These are phyloP conservation scores for Penaeus chinensis DNA, from an alignment of 1,140 invertebrate species.

Conservation along the genomic window DNA sequence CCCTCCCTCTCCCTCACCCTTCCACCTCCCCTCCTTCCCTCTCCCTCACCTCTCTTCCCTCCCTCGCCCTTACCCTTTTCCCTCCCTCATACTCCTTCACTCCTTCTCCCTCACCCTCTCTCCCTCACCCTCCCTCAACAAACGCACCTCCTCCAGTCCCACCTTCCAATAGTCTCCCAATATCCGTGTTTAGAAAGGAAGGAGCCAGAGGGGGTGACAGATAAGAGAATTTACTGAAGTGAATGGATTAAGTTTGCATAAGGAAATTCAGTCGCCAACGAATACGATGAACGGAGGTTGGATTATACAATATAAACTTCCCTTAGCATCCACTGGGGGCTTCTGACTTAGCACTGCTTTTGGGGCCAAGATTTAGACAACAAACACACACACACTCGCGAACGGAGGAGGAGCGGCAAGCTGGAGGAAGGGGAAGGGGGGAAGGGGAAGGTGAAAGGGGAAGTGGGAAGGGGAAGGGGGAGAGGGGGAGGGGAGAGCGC, in stretches of 20 bases:
- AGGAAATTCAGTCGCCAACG: constrained; percentile 54
- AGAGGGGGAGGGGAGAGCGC: too few species aligned
- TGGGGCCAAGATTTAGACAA: constrained; percentile 55
- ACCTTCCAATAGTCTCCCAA: constrained; percentile 50
- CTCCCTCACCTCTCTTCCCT: background rate
- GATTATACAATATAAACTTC: constrained; percentile 59
- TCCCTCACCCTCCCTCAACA: background rate
- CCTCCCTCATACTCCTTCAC: background rate
- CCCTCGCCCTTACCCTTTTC: background rate
- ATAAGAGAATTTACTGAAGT: constrained; percentile 60
- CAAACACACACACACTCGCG: constrained; percentile 28
- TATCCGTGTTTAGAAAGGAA: constrained; percentile 52
- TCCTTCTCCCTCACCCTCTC: background rate
- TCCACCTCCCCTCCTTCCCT: background rate
- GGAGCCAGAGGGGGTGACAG: constrained; percentile 52
- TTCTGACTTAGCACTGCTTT: constrained; percentile 57
- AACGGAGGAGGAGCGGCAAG: too few species aligned
- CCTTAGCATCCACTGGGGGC: background rate
- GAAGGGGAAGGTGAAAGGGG: too few species aligned
- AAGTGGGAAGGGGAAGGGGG: too few species aligned
- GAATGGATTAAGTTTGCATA: constrained; percentile 62
- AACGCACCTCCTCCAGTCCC: constrained; percentile 32
- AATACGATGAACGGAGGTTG: constrained; percentile 50
- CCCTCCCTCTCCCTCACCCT: too few species aligned
- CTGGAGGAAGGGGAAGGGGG: too few species aligned